Conservation (phyloP, 2,797 vertebrate genomes). For the Synaphobranchus kaupii region DNA sequence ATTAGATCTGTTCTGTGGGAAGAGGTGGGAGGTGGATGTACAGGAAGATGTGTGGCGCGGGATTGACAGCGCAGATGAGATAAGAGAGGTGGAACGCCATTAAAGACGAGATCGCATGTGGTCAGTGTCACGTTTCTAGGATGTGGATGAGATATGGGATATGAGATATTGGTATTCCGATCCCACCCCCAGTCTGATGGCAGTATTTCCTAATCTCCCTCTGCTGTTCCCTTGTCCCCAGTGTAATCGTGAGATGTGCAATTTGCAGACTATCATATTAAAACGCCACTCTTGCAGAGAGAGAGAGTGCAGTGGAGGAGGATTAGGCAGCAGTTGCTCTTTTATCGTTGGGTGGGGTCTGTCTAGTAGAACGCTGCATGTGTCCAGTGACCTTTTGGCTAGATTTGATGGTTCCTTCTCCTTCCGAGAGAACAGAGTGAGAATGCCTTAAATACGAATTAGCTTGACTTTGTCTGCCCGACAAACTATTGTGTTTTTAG, state of each 20-base stretch:
- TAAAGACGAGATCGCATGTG: background rate
- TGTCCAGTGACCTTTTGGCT: conserved; percentile 21
- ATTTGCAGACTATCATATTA: conserved; percentile 25
- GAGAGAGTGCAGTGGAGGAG: background rate
- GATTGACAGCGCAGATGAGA: background rate
- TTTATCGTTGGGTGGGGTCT: background rate
- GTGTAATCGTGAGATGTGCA: conserved; percentile 11
- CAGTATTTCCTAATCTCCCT: conserved; percentile 12
- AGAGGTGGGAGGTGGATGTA: background rate
- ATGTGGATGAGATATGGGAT: background rate
- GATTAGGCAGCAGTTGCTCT: background rate
- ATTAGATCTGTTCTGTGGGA: background rate
- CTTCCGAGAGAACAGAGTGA: background rate
- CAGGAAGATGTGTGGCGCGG: background rate
- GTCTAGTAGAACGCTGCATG: conserved; percentile 7
- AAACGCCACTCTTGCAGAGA: background rate
- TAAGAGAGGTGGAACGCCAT: background rate
- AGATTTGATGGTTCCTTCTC: background rate
- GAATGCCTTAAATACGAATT: background rate
- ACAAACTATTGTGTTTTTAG: background rate
- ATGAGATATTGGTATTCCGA: conserved; percentile 10
- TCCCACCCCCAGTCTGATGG: conserved; percentile 16
- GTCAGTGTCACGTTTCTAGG: background rate
- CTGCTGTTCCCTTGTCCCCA: conserved; percentile 12
- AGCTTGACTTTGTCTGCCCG: background rate